Evolutionary conservation across 2,888 invertebrate genomes (phyloP).

Genomic region (Caenorhabditis sp.): DNA sequence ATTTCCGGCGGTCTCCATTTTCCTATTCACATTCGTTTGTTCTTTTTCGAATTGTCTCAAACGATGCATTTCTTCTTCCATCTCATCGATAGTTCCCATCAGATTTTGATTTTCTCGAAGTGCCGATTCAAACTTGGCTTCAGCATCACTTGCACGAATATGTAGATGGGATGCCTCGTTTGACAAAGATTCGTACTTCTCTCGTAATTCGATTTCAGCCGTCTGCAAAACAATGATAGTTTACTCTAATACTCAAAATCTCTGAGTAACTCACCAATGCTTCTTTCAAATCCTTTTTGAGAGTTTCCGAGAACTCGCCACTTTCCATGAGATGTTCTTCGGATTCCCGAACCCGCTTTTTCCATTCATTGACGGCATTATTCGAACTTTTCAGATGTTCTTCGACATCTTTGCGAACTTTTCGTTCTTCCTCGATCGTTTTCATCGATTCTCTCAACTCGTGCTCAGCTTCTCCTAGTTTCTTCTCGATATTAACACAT

Average conservation of each 20-base stretch:
- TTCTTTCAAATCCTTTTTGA: background rate
- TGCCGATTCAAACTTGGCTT: constrained; percentile 5
- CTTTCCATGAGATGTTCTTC: background rate
- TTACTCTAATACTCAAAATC: background rate
- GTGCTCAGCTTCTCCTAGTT: background rate
- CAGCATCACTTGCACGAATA: constrained; percentile 12
- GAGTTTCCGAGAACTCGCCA: background rate
- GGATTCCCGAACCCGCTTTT: background rate
- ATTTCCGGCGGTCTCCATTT: constrained; percentile 7
- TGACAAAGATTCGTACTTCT: constrained; percentile 3
- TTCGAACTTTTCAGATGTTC: background rate
- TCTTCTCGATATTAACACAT: background rate
- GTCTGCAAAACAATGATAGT: background rate
- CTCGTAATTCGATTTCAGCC: constrained; percentile 13
- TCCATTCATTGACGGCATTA: background rate
- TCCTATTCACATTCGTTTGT: constrained; percentile 8
- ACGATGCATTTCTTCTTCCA: constrained; percentile 14
- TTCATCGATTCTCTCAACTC: constrained; percentile 9
- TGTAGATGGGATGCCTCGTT: constrained; percentile 4
- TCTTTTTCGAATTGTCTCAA: constrained; percentile 11
- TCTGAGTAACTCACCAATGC: background rate
- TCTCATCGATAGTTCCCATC: constrained; percentile 3
- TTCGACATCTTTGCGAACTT: constrained; percentile 7
- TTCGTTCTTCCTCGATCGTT: constrained; percentile 11
- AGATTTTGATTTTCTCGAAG: constrained; percentile 11